Base-by-base conservation (phyloP, 37 sponge, comb jelly and placozoan genomes). In the Crambe crambe region DNA sequence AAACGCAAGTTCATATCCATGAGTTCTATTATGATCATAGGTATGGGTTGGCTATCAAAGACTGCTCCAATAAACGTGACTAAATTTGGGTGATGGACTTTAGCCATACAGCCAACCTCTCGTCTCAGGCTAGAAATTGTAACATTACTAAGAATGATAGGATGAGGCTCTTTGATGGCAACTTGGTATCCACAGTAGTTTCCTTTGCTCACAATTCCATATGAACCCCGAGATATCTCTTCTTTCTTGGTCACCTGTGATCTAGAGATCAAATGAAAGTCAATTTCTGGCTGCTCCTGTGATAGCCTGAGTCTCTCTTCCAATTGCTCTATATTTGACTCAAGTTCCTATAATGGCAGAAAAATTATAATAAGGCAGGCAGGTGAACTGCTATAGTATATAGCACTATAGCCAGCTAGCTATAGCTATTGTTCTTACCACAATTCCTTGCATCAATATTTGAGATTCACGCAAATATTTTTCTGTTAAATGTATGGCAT, bases 1-100 rank as follows among this genome's bases (percentile, higher is more conserved):
- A 69, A 37, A 20, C 94, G 70, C 10, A 89, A 61, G 39, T 77
- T 72, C 56, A 83, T 77, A 60, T 94, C 84, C 82, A 89, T 59
- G 66, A 94, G 37, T 47, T 94, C 94, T 5, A 82, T 80, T 27
- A 94, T 71, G 25, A 94, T 81, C 37, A 80, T 34, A 9, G 86
- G 91, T 58, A 39, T 57, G 4, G 34, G 36, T n/a, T 42, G 71
- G 34, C 72, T 58, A 42, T 81, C 86, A 51, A 73, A 39, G 56
- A 85, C 93, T 68, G 83, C 93, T 62, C 73, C 89, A 34, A 93
- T 85, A 66, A 93, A 83, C 47, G 63, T 85, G 40, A 93, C 74
- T 25, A 93, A 74, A 72, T 93, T 80, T 22, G 93, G 93, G 39
- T 93, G 93, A 2, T 80, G 76, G 20, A 92, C 47, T 61, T 57